Conservation (phyloP, 2,113 vertebrate genomes). For the Oryzias curvinotus region DNA sequence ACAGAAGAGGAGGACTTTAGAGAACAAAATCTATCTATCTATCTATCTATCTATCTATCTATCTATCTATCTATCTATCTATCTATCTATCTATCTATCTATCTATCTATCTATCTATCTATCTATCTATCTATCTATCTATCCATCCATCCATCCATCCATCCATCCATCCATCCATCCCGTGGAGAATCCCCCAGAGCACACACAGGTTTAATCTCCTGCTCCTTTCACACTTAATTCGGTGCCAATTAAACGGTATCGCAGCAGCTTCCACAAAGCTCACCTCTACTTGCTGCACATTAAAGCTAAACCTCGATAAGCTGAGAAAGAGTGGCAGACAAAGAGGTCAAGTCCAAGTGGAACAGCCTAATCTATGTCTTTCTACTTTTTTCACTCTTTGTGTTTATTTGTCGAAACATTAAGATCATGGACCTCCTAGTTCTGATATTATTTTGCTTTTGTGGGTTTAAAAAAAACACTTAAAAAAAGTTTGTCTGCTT, state of each 20-base stretch:
- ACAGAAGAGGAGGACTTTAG: conserved; percentile 10
- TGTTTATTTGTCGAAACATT: too few relatives aligned
- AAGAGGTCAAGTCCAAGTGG: conserved; percentile 70
- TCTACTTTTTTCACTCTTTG: neutral
- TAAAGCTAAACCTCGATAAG: conserved; percentile 68
- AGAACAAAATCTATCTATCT: neutral
- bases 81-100: conserved; percentile 14
- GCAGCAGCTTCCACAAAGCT: conserved; percentile 53
- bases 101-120: conserved; percentile 8
- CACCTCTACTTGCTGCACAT: conserved; percentile 58
- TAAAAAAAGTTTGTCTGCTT: too few relatives aligned
- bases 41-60: conserved; percentile 12
- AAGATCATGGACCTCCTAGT: too few relatives aligned
- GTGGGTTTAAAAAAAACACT: too few relatives aligned
- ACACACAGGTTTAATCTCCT: conserved; percentile 71
- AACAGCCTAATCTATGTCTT: conserved; percentile 38
- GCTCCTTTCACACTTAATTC: conserved; percentile 58
- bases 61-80: conserved; percentile 15
- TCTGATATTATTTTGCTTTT: too few relatives aligned
- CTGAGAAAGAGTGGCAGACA: conserved; percentile 45
- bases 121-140: conserved; percentile 13
- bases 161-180: conserved; percentile 38
- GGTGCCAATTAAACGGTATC: conserved; percentile 70
- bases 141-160: conserved; percentile 23
- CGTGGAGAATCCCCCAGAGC: conserved; percentile 71